Base-by-base conservation (phyloP, 2,888 invertebrate species). In the Dendrolimus houi region DNA sequence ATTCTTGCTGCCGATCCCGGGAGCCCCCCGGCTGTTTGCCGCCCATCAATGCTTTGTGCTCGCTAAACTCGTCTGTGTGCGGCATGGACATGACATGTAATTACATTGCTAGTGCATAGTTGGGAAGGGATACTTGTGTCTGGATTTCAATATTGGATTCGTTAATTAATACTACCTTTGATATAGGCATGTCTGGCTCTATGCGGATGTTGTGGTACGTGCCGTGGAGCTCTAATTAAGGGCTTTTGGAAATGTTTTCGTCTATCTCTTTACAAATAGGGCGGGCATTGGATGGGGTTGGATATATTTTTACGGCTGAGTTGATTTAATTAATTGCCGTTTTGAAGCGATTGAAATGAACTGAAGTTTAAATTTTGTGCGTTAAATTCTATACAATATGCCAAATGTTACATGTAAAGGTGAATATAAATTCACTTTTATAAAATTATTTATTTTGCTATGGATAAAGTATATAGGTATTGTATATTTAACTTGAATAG, bases 81-180 rank as follows among this genome's bases (percentile, higher is more conserved):
- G 70, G 64, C 65, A 70, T 74, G 71, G 72, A 64, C 69, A 70
- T 72, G 75, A 78, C 77, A 72, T 68, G 64, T 79, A 79, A 79
- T 79, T 77, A 77, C 76, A 73, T 75, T 60, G 71, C 69, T 69
- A 72, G 72, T 68, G 64, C 54, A 17, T 54, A 57, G 57, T 42
- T 53, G 47, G 6, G 29, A 29, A 57, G 55, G 55, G 59, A 58
- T 62, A 63, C 63, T 66, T 63, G 67, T 72, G 74, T 70, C 66
- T 69, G 72, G 75, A 73, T 77, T 47, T 72, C 74, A 72, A 77
- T 76, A 76, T 77, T 70, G 75, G 70, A 74, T 74, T 71, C 70
- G 71, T 77, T 79, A 78, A 79, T 79, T 78, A 79, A 77, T 75
- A 72, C 72, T 73, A 72, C 79, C 79, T 73, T 74, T 77, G 75